A percentile compares a stretch with the other conserved stretches of the same genome.
phyloP scores from a whole-genome alignment of 2,797 vertebrate genomes.

The Rhodeus uyekii region DNA sequence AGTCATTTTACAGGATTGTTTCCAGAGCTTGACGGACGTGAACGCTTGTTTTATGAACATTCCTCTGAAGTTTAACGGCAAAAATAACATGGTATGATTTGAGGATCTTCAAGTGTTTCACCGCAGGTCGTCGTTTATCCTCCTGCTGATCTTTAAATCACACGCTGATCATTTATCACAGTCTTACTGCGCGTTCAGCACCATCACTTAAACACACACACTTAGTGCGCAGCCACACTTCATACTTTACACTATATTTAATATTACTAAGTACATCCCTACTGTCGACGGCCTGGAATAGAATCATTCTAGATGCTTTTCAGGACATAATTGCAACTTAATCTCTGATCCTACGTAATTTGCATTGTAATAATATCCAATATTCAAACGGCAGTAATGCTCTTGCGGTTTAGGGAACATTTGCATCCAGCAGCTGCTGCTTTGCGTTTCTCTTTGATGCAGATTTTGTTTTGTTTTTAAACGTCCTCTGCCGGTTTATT shows the following conservation, averaged over 20 bases:
- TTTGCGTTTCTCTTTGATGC: slow-evolving; percentile 45
- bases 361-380: slow-evolving; percentile 62
- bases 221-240: background rate
- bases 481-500: background rate
- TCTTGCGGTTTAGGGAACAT: slow-evolving; percentile 48
- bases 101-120: background rate
- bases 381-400: slow-evolving; percentile 59
- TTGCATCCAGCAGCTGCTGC: slow-evolving; percentile 54
- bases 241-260: slow-evolving; percentile 40
- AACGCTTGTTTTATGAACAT: too few relatives aligned
- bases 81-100: background rate
- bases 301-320: slow-evolving; percentile 54
- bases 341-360: slow-evolving; percentile 59
- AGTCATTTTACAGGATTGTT: too few relatives aligned
- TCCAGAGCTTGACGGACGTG: background rate
- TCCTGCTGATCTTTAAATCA: too few relatives aligned
- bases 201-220: slow-evolving; percentile 23
- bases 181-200: slow-evolving; percentile 19
- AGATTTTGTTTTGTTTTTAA: slow-evolving; percentile 43
- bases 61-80: background rate
- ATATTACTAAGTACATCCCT: slow-evolving; percentile 52
- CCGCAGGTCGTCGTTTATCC: slow-evolving; percentile 29
- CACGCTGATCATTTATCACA: slow-evolving; percentile 35
- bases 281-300: slow-evolving; percentile 37
- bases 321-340: slow-evolving; percentile 60